Evolutionary conservation across 2,113 vertebrate species (phyloP), one percentile per base, ranked within the genome.

Genomic region (Heteronetta atricapilla): DNA sequence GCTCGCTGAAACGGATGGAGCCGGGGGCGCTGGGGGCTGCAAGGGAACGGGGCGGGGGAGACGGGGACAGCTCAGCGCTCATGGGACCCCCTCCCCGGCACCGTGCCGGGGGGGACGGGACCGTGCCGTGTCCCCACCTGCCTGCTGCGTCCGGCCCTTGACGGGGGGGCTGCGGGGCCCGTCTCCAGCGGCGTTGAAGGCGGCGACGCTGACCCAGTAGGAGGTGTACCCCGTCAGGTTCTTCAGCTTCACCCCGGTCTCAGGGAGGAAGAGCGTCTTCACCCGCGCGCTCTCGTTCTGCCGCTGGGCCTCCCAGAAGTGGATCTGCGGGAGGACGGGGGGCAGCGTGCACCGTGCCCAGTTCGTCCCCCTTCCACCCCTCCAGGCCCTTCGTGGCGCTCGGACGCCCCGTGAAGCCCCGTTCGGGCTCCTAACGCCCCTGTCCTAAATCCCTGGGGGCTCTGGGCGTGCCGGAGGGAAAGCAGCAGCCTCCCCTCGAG

Each of bases 191-290:
- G 99, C 99, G 0, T 99, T 99, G 96, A 99, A 99, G 72, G 99
- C 98, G 0, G 98, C 98, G 4, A 99, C 97, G 6, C 98, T 99
- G 98, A 99, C 98, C 98, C 99, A 98, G 93, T 99, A 99, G 11
- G 98, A 97, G 26, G 99, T 99, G 97, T 99, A 99, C 8, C 99
- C 98, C 0, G 99, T 99, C 86, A 99, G 98, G 96, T 99, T 99
- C 98, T 99, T 99, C 83, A 99, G 98, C 93, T 99, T 99, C 76
- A 98, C 99, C 2, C 98, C 97, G 0, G 92, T 98, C 86, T 99
- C 99, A 0, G 99, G 99, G 96, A 99, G 98, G 97, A 99, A 99
- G 2, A 99, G 98, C 0, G 99, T 99, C 86, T 98, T 98, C 83
- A 99, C 97, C 34, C 98, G 96, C 58, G 97, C 95, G 0, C 99